phyloP scores from a whole-genome alignment of 2,888 invertebrate species.

The Aphodius sticticus region DNA sequence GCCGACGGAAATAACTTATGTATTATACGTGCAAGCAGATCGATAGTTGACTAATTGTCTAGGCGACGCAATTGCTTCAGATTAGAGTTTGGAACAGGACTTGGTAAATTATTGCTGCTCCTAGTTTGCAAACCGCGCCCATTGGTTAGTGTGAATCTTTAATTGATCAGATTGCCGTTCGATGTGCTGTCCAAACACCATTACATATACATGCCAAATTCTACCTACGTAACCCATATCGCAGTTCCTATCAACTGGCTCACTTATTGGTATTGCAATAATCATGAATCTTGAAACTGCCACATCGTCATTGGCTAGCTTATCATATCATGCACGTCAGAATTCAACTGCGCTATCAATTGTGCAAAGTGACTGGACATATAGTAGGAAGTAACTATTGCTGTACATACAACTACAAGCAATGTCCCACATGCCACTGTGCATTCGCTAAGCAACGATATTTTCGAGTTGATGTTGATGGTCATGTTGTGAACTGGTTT shows the following conservation, averaged over 20 bases:
- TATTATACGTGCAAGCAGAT: not conserved
- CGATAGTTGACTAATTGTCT: slow-evolving; percentile 4
- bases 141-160: not conserved
- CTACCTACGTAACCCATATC: not conserved
- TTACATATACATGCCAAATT: not conserved
- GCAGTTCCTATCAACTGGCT: not conserved
- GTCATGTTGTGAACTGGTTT: too few species aligned
- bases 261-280: too few species aligned
- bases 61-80: not conserved
- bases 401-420: too few species aligned
- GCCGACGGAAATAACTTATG: not conserved
- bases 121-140: not conserved
- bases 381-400: too few species aligned
- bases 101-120: not conserved
- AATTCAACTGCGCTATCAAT: too few species aligned
- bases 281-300: too few species aligned
- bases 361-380: too few species aligned
- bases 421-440: too few species aligned
- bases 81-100: not conserved
- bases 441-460: too few species aligned
- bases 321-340: too few species aligned
- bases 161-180: not conserved
- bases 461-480: too few species aligned
- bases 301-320: too few species aligned
- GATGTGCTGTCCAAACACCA: not conserved